A percentile compares a stretch with the other conserved stretches of the same genome.
Evolutionary conservation across 2,888 invertebrate genomes (phyloP).

Genomic region (Cybosia mesomella): DNA sequence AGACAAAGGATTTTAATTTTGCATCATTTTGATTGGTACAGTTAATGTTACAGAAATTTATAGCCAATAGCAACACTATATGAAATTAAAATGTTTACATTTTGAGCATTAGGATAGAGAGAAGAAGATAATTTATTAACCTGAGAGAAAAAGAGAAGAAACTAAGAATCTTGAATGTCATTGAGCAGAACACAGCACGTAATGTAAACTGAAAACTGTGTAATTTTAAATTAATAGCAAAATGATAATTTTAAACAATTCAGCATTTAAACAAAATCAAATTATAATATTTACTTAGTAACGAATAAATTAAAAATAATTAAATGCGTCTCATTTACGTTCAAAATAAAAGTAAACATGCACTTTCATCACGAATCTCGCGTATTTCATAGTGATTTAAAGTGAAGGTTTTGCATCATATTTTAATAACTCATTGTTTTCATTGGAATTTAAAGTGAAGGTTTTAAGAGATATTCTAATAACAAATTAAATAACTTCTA

Average conservation of each 20-base stretch:
- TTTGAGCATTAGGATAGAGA: neutral
- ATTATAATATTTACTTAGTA: neutral
- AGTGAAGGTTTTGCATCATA: no score
- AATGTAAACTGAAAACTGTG: no score
- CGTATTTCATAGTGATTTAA: no score
- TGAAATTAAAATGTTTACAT: no score
- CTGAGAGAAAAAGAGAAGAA: no score
- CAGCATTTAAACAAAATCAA: neutral
- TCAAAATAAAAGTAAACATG: neutral
- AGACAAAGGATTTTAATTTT: neutral
- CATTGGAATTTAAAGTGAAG: neutral
- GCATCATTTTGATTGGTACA: conserved; percentile 1
- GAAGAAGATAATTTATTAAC: neutral
- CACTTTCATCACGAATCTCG: neutral
- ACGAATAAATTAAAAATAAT: neutral
- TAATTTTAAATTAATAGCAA: no score
- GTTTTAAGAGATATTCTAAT: neutral
- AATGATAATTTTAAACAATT: no score
- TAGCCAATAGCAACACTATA: neutral
- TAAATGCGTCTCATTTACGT: neutral
- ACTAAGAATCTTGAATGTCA: no score
- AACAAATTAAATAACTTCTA: no score
- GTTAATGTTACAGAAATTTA: neutral
- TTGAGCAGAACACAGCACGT: no score
- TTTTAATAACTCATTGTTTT: no score